Evolutionary conservation across 2,888 invertebrate species (phyloP).

Genomic region (Argyresthia albistria): DNA sequence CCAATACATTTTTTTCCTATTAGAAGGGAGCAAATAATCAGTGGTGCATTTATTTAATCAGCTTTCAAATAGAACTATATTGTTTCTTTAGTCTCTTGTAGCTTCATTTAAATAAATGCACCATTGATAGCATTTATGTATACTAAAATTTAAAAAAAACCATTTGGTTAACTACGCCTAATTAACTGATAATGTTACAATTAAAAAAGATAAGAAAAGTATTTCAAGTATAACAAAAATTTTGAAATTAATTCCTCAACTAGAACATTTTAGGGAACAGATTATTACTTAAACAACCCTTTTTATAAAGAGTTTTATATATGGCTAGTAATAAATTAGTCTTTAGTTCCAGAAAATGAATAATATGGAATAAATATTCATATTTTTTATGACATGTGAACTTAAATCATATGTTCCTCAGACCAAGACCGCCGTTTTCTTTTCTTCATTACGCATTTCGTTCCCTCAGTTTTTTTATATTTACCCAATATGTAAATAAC

Average conservation of each 20-base stretch:
- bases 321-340: conserved; percentile 3
- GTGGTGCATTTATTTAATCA: too few relatives aligned
- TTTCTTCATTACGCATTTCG: not conserved
- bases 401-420: too few relatives aligned
- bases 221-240: not conserved
- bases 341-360: conserved; percentile 2
- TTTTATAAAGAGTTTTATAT: not conserved
- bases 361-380: not conserved
- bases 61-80: too few relatives aligned
- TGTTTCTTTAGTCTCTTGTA: too few relatives aligned
- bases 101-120: too few relatives aligned
- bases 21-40: not conserved
- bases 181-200: not conserved
- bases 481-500: conserved; percentile 25
- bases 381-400: not conserved
- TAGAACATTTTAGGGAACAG: not conserved
- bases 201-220: not conserved
- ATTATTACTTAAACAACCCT: not conserved
- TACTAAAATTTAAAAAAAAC: too few relatives aligned
- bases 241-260: not conserved
- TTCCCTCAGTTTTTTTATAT: conserved; percentile 6
- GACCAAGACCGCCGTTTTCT: not conserved
- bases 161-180: too few relatives aligned
- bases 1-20: not conserved
- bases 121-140: too few relatives aligned